Base-by-base conservation (phyloP, 2,888 invertebrate genomes). In the Eupithecia tripunctaria region DNA sequence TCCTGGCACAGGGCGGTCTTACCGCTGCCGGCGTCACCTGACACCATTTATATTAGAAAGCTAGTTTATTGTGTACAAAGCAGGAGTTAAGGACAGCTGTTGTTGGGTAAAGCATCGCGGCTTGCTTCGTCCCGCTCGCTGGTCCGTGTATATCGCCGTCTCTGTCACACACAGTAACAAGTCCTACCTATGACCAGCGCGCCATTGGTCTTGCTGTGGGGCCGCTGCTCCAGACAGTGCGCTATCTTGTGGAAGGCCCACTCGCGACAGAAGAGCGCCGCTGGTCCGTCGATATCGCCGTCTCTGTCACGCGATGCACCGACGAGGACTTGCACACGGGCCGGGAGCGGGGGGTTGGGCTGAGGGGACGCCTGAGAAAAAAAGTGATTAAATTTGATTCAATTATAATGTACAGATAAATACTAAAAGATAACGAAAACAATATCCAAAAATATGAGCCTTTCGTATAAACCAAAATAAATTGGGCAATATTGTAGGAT, bases 171-270 rank as follows among this genome's bases (percentile, higher is more conserved):
- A 51, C 21, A 38, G 8, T 56, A 56, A 38, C 25, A 25, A 38
- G 67, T 66, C 88, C 85, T 68, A 78, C 98, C 98, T 75, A 99
- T 94, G 70, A 99, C 96, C 64, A 99, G 95, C 1, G 98, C 97
- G 0, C 99, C 99, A 82, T 98, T 97, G 0, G 97, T 97, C 89
- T 98, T 97, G 78, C 97, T 97, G 21, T 96, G 96, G 0, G 97
- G 97, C 74, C 98, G 93, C 90, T 98, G 98, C 85, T 99, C 99
- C 81, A 99, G 89, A 81, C 98, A 98, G 83, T 99, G 97, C 1
- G 97, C 97, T 47, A 99, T 95, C 92, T 99, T 99, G 91, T 98
- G 97, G 84, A 99, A 98, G 8, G 98, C 98, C 99, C 99, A 99
- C 91, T 99, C 99, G 12, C 99, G 96, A 87, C 98, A 98, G 94